Percentiles rank a stretch among this genome's conserved stretches.
These are phyloP conservation scores for Formicarius rufipectus DNA, from an alignment of 2,113 vertebrate species.

Conservation along the genomic window DNA sequence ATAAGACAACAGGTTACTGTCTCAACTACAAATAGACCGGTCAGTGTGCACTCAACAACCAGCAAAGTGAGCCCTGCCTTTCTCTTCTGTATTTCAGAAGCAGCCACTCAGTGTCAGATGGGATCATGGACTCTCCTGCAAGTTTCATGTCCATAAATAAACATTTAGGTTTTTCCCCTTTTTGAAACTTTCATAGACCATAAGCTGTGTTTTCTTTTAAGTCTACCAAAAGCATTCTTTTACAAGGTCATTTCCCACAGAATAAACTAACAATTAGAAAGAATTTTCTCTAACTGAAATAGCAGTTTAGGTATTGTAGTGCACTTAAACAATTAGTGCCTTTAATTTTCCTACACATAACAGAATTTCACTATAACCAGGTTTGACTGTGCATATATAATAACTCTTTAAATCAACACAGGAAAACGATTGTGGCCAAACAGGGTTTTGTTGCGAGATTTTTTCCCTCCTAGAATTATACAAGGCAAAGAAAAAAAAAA, in stretches of 20 bases:
- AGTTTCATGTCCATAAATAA: neutral
- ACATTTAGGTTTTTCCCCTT: neutral
- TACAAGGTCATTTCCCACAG: neutral
- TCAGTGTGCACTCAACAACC: fast-evolving
- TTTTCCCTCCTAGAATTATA: neutral
- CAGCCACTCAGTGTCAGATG: neutral
- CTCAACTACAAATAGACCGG: neutral
- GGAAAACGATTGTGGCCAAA: neutral
- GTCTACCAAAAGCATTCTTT: neutral
- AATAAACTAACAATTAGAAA: neutral
- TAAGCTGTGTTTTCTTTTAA: neutral
- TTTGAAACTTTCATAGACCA: neutral
- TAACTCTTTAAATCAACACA: neutral
- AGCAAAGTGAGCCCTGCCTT: neutral
- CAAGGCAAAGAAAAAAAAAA: neutral
- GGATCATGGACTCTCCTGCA: neutral
- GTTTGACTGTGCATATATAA: neutral
- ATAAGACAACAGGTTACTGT: neutral
- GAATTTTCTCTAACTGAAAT: neutral
- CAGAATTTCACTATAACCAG: neutral
- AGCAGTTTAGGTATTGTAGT: neutral
- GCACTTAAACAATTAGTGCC: neutral
- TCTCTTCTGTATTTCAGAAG: neutral
- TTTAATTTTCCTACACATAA: neutral
- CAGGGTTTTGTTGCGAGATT: fast-evolving